Evolutionary conservation across 1,140 invertebrate genomes (phyloP), one percentile per base, ranked within the genome.

Genomic region (Zaprionus ornatus): DNA sequence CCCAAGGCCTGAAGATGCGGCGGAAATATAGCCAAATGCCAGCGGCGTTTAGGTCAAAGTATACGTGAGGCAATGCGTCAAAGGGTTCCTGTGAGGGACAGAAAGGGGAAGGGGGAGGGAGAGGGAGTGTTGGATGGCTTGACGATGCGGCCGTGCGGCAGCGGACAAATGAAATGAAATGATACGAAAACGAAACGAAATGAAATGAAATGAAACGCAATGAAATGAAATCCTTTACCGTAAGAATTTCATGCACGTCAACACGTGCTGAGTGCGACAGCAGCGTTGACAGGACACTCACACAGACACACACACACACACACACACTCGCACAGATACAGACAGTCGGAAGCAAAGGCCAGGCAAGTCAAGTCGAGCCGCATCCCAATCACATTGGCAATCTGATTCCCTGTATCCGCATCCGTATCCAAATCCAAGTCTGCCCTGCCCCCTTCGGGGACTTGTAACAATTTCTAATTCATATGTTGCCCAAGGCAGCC

Each of bases 191-290:
- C 70, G 76, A 61, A 74, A 78, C 60, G 77, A 71, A 82, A 80
- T 74, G 84, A 78, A 90, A 78, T 73, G 75, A 68, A 85, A 90
- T 62, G 66, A 59, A 68, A 77, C 42, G 80, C 66, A 84, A 79
- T 77, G 87, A 79, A 91, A 79, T 82, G 77, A 73, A 88, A 91
- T 91, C 77, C 88, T 91, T 91, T 91, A 74, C 83, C 81, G 73
- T 87, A 88, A 80, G 82, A 88, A 91, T 88, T 91, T 91, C 77
- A 85, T 84, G 81, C 81, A 91, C 88, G 81, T 91, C 81, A 91
- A 85, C 83, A 85, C 84, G 85, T 90, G 75, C 86, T 73, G 66
- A 65, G 70, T 61, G 75, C 77, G 80, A 78, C 77, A 84, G 57
- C 48, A 42, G 63, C 80, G 84, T 84, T 88, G 83, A 87, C 83